A percentile compares a stretch with the other conserved stretches of the same genome.
These are phyloP conservation scores for Crotalus tigris DNA, from an alignment of 2,113 vertebrate species.

Conservation along the genomic window DNA sequence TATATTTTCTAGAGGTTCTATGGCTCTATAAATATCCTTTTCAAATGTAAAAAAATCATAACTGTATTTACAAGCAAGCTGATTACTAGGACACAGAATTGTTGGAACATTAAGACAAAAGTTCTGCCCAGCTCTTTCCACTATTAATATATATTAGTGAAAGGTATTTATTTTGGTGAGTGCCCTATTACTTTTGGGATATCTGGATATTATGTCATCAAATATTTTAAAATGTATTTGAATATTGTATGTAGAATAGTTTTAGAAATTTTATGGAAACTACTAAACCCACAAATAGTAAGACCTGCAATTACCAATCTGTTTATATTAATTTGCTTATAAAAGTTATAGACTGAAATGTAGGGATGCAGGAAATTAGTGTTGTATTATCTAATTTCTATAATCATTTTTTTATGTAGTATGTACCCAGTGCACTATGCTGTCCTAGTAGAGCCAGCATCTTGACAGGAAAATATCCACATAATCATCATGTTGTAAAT, in stretches of 20 bases:
- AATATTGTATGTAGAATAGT: not conserved
- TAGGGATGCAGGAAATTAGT: not conserved
- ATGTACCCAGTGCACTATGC: conserved; percentile 95
- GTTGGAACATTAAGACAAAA: not conserved
- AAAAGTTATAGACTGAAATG: not conserved
- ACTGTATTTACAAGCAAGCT: too few relatives aligned
- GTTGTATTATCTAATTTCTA: not conserved
- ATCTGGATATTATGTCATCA: not conserved
- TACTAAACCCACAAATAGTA: not conserved
- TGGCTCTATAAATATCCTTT: not conserved
- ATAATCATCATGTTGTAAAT: conserved; percentile 96
- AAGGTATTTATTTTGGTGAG: not conserved
- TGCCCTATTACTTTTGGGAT: not conserved
- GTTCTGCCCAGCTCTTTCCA: not conserved
- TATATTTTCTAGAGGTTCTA: not conserved
- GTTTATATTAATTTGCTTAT: not conserved
- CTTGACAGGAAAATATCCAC: conserved; percentile 94
- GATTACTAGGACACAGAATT: not conserved
- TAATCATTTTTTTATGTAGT: conserved; percentile 68
- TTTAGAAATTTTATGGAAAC: not conserved
- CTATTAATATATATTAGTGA: not conserved
- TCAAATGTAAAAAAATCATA: not conserved
- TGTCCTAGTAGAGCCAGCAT: conserved; percentile 96
- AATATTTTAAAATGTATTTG: not conserved
- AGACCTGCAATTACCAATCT: not conserved